These are phyloP conservation scores for Gandaritis pyraliata DNA, from an alignment of 2,888 invertebrate species.

Conservation along the genomic window DNA sequence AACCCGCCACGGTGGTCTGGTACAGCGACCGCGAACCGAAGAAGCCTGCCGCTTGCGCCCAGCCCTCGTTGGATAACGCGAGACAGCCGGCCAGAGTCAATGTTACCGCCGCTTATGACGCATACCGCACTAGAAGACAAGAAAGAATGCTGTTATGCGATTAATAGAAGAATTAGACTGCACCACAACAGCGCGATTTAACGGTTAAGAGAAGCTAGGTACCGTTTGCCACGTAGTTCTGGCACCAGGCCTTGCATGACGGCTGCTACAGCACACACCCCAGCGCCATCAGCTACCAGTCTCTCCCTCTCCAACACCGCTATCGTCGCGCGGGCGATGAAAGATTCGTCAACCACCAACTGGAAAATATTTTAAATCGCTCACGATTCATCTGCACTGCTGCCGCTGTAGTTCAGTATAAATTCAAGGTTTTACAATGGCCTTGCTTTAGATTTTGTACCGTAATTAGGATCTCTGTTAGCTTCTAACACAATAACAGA, in stretches of 20 bases:
- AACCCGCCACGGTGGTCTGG: conserved; percentile 91
- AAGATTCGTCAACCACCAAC: conserved; percentile 87
- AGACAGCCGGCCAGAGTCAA: conserved; percentile 91
- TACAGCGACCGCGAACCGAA: conserved; percentile 88
- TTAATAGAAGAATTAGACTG: too few species aligned
- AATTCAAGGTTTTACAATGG: not conserved
- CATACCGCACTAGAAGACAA: conserved; percentile 86
- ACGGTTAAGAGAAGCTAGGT: not conserved
- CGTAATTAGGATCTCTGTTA: too few species aligned
- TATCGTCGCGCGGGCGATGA: conserved; percentile 88
- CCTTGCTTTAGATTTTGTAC: too few species aligned
- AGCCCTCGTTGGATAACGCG: conserved; percentile 91
- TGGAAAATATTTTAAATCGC: conserved; percentile 43
- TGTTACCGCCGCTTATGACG: conserved; percentile 91
- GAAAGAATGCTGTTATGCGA: too few species aligned
- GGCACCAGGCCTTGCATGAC: conserved; percentile 89
- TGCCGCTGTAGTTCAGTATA: not conserved
- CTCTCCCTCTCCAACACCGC: conserved; percentile 89
- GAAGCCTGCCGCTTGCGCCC: conserved; percentile 88
- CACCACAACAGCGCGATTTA: too few species aligned
- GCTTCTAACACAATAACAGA: not conserved
- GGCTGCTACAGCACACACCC: conserved; percentile 90
- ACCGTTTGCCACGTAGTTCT: conserved; percentile 90
- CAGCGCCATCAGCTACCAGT: conserved; percentile 92
- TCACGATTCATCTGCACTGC: not conserved